Percentiles rank a stretch among this genome's conserved stretches.
Evolutionary conservation across 2,113 vertebrate genomes (phyloP).

Genomic region (Pheucticus melanocephalus): DNA sequence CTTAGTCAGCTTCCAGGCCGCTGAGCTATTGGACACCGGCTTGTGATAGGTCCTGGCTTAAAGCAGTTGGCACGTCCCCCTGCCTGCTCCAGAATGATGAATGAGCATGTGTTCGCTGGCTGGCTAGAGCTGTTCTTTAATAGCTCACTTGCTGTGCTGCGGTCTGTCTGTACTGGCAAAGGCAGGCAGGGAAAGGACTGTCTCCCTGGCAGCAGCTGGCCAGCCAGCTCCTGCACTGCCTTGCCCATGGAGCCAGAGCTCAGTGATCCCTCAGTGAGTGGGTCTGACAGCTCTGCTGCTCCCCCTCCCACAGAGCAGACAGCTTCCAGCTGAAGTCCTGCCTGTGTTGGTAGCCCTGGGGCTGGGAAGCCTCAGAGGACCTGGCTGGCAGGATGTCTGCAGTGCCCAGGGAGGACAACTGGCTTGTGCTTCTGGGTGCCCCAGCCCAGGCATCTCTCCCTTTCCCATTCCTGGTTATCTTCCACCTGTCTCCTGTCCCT

Average conservation of each 20-base stretch:
- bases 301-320: fast-evolving
- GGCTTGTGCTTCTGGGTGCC: fast-evolving
- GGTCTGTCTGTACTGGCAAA: slow-evolving; percentile 41
- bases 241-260: fast-evolving
- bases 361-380: not conserved
- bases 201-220: slow-evolving; percentile 1
- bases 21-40: not conserved
- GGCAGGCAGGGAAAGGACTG: not conserved
- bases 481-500: not conserved
- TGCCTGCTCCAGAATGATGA: slow-evolving; percentile 5
- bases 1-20: not conserved
- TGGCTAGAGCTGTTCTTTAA: slow-evolving; percentile 38
- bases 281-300: not conserved
- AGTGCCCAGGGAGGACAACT: not conserved
- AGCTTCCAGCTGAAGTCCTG: not conserved
- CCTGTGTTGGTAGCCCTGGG: not conserved
- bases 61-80: not conserved
- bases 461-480: not conserved
- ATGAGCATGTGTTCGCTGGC: not conserved
- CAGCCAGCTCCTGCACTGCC: not conserved
- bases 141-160: slow-evolving; percentile 27
- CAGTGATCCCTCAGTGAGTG: not conserved
- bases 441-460: not conserved
- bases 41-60: not conserved
- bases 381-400: not conserved